phyloP scores from a whole-genome alignment of 2,888 invertebrate species.

The Leptogaster cylindrica region DNA sequence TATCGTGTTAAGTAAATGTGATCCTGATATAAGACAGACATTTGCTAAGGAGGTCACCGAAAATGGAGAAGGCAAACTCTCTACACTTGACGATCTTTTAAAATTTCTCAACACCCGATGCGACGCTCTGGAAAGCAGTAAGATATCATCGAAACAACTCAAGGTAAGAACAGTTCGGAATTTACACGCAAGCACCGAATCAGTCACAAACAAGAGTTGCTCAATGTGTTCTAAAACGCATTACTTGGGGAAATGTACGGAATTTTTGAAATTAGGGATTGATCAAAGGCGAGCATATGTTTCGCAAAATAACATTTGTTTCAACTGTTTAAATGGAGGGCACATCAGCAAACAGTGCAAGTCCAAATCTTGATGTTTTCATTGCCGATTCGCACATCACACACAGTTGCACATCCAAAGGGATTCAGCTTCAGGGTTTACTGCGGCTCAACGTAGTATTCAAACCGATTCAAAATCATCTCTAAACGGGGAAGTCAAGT shows the following conservation, averaged over 20 bases:
- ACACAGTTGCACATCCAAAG: not conserved
- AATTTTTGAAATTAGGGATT: not conserved
- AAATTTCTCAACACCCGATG: not conserved
- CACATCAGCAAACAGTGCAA: not conserved
- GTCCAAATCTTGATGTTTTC: not conserved
- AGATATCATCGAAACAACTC: not conserved
- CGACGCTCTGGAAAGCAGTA: not conserved
- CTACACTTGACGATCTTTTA: not conserved
- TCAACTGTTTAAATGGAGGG: not conserved
- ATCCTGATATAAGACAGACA: not conserved
- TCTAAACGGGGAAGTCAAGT: no score
- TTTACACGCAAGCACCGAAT: not conserved
- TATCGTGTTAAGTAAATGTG: not conserved
- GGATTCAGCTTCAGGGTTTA: not conserved
- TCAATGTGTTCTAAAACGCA: not conserved
- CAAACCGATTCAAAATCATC: not conserved
- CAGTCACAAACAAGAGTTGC: not conserved
- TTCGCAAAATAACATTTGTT: not conserved
- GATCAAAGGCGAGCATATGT: not conserved
- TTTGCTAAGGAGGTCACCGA: conserved; percentile 6
- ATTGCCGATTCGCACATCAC: not conserved
- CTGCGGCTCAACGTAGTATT: not conserved
- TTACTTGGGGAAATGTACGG: not conserved
- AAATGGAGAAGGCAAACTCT: not conserved
- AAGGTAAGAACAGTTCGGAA: not conserved